phyloP scores from a whole-genome alignment of 2,888 invertebrate species.

The Spodoptera littoralis region DNA sequence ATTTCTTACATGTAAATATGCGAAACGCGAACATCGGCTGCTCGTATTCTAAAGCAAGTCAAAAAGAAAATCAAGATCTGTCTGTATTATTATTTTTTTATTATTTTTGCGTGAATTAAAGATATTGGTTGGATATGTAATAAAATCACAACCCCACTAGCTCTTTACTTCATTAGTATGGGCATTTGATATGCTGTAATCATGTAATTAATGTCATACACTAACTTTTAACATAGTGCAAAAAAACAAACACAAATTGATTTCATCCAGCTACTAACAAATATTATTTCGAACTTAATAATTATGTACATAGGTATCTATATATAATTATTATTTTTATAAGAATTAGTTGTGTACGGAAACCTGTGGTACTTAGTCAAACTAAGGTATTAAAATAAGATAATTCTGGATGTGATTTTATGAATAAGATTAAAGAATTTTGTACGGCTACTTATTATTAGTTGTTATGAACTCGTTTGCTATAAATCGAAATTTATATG shows the following conservation, averaged over 20 bases:
- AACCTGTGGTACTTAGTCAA: constrained; percentile 70
- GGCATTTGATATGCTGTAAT: too few relatives aligned
- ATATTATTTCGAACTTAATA: constrained; percentile 1
- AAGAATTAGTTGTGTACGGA: constrained; percentile 39
- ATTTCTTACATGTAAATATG: too few relatives aligned
- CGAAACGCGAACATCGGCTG: too few relatives aligned
- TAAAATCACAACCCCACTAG: too few relatives aligned
- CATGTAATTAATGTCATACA: too few relatives aligned
- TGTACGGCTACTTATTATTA: constrained; percentile 36
- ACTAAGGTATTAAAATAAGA: constrained; percentile 64
- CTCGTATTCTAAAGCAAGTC: too few relatives aligned
- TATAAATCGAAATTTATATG: constrained; percentile 14
- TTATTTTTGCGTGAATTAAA: too few relatives aligned
- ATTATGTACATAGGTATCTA: constrained; percentile 9
- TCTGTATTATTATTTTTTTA: too few relatives aligned
- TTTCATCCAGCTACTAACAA: constrained; percentile 15
- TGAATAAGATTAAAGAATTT: constrained; percentile 44
- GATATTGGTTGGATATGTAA: too few relatives aligned
- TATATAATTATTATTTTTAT: constrained; percentile 32
- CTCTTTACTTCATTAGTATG: too few relatives aligned
- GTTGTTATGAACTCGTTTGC: constrained; percentile 27
- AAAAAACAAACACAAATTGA: constrained; percentile 11
- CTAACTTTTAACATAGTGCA: neutral
- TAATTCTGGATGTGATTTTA: constrained; percentile 67
- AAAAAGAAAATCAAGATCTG: too few relatives aligned